Conservation (phyloP, 2,797 vertebrate species). For the Chiloscyllium punctatum region DNA sequence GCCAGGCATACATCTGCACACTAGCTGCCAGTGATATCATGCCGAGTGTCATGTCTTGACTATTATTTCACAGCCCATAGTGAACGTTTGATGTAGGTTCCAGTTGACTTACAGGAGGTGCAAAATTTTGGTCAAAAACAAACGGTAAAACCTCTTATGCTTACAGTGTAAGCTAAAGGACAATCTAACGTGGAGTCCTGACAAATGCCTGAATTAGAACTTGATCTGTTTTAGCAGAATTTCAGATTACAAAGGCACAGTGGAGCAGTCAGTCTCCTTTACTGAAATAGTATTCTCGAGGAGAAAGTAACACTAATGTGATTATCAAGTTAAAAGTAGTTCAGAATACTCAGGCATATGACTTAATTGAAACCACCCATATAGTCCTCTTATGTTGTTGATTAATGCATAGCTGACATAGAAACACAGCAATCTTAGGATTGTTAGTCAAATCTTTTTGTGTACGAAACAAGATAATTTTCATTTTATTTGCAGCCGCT, state of each 20-base stretch:
- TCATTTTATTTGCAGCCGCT: not conserved
- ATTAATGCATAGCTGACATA: not conserved
- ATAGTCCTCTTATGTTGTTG: not conserved
- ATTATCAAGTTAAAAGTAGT: not conserved
- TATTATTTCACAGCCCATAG: not conserved
- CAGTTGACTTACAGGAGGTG: not conserved
- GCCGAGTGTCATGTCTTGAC: constrained; percentile 15
- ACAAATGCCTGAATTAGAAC: not conserved
- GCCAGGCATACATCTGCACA: not conserved
- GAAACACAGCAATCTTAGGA: not conserved
- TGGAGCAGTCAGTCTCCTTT: not conserved
- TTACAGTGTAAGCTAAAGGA: not conserved
- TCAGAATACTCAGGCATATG: not conserved
- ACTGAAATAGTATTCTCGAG: not conserved
- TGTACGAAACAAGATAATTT: not conserved
- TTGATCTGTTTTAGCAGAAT: constrained; percentile 1
- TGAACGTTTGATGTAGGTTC: constrained; percentile 17
- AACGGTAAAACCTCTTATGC: not conserved
- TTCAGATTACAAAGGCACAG: not conserved
- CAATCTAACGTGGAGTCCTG: not conserved
- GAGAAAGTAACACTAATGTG: not conserved
- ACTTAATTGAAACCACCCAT: constrained; percentile 15
- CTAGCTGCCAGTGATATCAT: not conserved
- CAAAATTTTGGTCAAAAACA: not conserved
- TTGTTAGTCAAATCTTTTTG: not conserved